A percentile compares a stretch with the other conserved stretches of the same genome.
Evolutionary conservation across 2,797 vertebrate species (phyloP).

Genomic region (Gymnocypris eckloni): DNA sequence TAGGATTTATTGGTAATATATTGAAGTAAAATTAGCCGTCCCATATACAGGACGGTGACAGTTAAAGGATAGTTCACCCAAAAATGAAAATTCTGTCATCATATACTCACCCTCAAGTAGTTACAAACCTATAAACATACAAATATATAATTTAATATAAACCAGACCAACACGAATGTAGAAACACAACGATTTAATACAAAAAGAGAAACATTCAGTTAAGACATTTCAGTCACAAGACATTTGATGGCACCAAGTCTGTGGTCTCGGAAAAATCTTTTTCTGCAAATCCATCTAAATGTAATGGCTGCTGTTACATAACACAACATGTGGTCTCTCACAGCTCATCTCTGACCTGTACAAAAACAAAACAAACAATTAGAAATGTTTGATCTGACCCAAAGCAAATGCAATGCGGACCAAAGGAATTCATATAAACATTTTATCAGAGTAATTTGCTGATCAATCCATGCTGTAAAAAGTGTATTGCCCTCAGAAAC

Average conservation of each 20-base stretch:
- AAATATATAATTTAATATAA: background rate
- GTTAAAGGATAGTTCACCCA: too few relatives aligned
- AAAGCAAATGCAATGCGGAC: background rate
- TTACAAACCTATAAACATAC: background rate
- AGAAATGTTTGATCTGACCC: background rate
- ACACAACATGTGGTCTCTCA: constrained; percentile 53
- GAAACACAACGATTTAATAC: constrained; percentile 47
- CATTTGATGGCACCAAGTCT: constrained; percentile 63
- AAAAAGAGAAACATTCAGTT: constrained; percentile 23
- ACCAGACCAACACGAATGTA: constrained; percentile 8
- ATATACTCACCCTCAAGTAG: too few relatives aligned
- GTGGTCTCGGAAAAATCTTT: constrained; percentile 49
- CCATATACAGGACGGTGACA: too few relatives aligned
- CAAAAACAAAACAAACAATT: constrained; percentile 28
- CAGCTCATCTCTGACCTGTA: constrained; percentile 68
- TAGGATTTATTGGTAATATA: too few relatives aligned
- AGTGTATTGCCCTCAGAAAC: constrained; percentile 20
- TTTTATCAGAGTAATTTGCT: constrained; percentile 4
- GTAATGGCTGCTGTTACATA: constrained; percentile 26
- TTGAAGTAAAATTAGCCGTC: too few relatives aligned
- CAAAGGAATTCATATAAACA: constrained; percentile 24
- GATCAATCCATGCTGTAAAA: constrained; percentile 1
- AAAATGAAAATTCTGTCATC: too few relatives aligned
- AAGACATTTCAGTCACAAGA: constrained; percentile 55
- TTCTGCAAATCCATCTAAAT: constrained; percentile 25